Evolutionary conservation across 2,113 vertebrate genomes (phyloP).

Genomic region (Melanerpes aurifrons): DNA sequence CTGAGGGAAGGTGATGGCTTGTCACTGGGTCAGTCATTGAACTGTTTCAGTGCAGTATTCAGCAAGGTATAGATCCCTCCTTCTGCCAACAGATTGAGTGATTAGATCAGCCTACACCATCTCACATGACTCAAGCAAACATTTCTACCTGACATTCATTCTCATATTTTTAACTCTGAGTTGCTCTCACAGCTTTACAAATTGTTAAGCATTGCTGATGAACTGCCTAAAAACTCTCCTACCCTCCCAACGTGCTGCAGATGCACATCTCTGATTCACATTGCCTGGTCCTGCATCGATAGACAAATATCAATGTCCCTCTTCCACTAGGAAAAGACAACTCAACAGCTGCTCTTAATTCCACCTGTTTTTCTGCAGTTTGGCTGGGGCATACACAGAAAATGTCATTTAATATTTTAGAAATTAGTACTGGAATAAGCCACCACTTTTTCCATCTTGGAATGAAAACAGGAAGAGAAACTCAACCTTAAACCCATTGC

Average conservation of each 20-base stretch:
- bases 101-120: neutral
- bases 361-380: neutral
- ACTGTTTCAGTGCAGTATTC: neutral
- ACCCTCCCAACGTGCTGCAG: neutral
- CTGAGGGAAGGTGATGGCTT: fast-evolving
- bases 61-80: neutral
- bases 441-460: neutral
- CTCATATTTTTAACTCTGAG: neutral
- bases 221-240: neutral
- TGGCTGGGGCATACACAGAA: neutral
- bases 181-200: neutral
- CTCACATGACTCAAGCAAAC: neutral
- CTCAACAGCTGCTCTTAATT: too few relatives aligned
- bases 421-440: neutral
- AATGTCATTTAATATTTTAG: neutral
- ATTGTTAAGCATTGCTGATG: neutral
- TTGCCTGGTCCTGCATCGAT: fast-evolving
- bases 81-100: neutral
- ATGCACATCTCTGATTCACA: neutral
- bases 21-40: neutral
- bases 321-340: neutral
- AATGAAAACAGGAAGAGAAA: neutral
- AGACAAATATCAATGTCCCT: neutral
- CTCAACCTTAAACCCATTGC: neutral
- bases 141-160: neutral